Percentiles rank a stretch among this genome's conserved stretches.
Conservation (phyloP, 2,113 vertebrate species). For the Cisticola juncidis region DNA sequence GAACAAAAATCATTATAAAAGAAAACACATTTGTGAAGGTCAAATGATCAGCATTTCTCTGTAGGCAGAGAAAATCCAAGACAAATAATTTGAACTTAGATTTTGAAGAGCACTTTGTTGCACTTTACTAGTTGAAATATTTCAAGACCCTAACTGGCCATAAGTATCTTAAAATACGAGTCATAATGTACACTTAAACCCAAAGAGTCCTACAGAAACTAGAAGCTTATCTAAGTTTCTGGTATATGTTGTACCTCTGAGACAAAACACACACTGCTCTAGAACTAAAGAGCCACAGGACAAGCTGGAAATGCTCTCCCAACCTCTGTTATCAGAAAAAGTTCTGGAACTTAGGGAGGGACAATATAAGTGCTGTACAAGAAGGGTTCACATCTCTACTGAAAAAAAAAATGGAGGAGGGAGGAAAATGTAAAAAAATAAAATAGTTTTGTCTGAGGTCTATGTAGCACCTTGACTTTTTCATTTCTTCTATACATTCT, state of each 20-base stretch:
- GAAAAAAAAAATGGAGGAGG: neutral
- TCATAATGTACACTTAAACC: neutral
- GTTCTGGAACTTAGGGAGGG: neutral
- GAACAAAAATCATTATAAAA: neutral
- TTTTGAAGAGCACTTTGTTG: neutral
- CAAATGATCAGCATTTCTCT: neutral
- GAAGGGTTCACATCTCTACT: neutral
- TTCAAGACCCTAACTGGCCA: neutral
- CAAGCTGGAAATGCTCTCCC: neutral
- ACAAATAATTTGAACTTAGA: neutral
- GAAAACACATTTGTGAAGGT: constrained; percentile 9
- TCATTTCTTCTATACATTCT: neutral
- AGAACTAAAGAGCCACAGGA: neutral
- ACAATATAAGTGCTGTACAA: neutral
- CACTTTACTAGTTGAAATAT: neutral
- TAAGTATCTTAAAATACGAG: neutral
- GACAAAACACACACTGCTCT: neutral
- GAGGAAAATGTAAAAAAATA: neutral
- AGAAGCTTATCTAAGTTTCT: constrained; percentile 41
- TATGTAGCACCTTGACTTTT: neutral
- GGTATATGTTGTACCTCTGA: neutral
- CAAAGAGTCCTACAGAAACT: constrained; percentile 10
- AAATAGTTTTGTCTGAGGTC: neutral
- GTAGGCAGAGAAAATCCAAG: neutral
- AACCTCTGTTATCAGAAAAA: neutral